phyloP scores from a whole-genome alignment of 2,888 invertebrate genomes.

The Ryuthela nishihirai region DNA sequence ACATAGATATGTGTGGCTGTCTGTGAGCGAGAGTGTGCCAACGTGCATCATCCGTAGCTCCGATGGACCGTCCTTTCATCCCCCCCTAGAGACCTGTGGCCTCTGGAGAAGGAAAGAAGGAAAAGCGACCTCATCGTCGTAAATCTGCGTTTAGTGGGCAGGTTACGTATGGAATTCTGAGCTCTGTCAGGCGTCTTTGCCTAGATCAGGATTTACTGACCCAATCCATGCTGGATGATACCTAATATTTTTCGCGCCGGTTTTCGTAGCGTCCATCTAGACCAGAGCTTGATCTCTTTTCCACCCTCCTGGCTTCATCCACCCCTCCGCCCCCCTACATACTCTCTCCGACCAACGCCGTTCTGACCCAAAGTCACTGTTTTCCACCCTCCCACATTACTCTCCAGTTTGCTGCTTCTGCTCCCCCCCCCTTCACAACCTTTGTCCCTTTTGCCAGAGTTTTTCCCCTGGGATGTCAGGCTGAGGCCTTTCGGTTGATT shows the following conservation, averaged over 20 bases:
- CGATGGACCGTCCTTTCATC: slow-evolving; percentile 7
- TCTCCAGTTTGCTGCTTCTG: not conserved
- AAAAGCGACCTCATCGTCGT: slow-evolving; percentile 35
- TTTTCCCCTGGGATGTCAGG: slow-evolving; percentile 27
- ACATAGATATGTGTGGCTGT: not conserved
- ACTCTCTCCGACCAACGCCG: too few relatives aligned
- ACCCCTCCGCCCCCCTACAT: too few relatives aligned
- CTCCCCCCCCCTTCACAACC: slow-evolving; percentile 2
- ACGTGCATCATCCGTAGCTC: not conserved
- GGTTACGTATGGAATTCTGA: slow-evolving; percentile 40
- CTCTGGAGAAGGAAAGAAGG: slow-evolving; percentile 11
- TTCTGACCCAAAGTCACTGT: not conserved
- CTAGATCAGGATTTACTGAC: slow-evolving; percentile 38
- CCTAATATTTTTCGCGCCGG: slow-evolving; percentile 34
- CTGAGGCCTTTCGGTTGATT: slow-evolving; percentile 29
- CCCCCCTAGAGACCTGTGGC: slow-evolving; percentile 35
- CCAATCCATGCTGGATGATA: slow-evolving; percentile 37
- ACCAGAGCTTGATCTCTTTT: too few relatives aligned
- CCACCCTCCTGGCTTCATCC: too few relatives aligned
- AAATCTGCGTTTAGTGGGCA: slow-evolving; percentile 39
- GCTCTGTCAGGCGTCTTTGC: slow-evolving; percentile 31
- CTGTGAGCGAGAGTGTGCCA: too few relatives aligned
- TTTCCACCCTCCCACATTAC: not conserved
- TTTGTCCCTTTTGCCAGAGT: too few relatives aligned
- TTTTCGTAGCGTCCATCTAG: not conserved